Conservation (phyloP, 2,113 vertebrate genomes). For the Phylloscopus trochiloides region DNA sequence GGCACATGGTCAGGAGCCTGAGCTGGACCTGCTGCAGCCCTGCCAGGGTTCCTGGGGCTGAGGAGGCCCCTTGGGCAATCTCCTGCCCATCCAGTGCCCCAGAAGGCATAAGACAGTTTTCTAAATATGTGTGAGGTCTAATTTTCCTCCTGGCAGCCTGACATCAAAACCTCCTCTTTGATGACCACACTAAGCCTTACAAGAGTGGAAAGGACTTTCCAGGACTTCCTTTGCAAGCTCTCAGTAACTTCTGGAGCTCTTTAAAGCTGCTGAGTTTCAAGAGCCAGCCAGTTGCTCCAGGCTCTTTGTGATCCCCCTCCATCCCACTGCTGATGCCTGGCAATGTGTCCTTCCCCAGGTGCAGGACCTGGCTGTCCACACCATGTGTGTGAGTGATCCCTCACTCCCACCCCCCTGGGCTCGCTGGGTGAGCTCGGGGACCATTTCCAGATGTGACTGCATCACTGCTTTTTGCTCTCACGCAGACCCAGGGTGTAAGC, state of each 20-base stretch:
- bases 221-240: not conserved
- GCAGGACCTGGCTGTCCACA: not conserved
- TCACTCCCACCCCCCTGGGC: not conserved
- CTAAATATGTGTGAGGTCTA: not conserved
- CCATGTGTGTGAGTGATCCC: not conserved
- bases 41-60: rapidly evolving
- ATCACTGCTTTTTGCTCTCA: not conserved
- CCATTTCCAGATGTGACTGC: not conserved
- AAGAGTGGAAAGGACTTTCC: not conserved
- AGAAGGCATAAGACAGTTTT: not conserved
- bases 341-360: not conserved
- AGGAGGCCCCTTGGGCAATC: not conserved
- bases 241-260: not conserved
- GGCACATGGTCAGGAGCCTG: rapidly evolving
- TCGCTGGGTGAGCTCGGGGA: rapidly evolving
- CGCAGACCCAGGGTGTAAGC: not conserved
- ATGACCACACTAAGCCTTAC: not conserved
- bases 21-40: not conserved
- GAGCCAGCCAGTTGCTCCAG: not conserved
- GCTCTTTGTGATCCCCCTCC: not conserved
- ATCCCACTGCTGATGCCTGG: not conserved
- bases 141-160: not conserved
- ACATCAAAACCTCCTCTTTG: not conserved
- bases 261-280: not conserved
- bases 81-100: not conserved